Evolutionary conservation across 2,113 vertebrate genomes (phyloP), one percentile per base, ranked within the genome.

Genomic region (Nothobranchius kuhntae): DNA sequence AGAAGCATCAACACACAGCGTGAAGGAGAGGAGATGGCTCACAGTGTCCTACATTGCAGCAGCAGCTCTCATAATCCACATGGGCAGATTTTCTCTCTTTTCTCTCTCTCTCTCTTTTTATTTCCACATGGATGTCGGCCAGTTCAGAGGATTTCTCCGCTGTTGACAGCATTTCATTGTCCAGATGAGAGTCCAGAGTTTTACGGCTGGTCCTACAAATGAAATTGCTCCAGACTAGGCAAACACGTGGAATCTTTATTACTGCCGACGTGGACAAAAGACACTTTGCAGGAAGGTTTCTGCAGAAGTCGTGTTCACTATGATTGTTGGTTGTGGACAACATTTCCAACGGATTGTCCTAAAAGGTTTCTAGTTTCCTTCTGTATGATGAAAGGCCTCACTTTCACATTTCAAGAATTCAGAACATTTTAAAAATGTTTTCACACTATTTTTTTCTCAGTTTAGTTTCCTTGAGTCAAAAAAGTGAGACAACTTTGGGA

Each of bases 21-120:
- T 17, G 5, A 76, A 55, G 67, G 61, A 66, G 67, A 78, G 73
- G 61, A 74, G 82, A 68, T 55, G 53, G 61, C 83, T 86, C 84
- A 63, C 86, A 77, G 75, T 83, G 83, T 85, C 86, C 86, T 86
- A 88, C 78, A 87, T 88, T 76, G 57, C 61, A 68, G 75, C 76
- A 68, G 75, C 76, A 47, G 77, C 71, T 69, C 56, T 78, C 61
- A 77, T 90, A 86, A 91, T 88, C 81, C 73, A 13, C 84, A 71
- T 36, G 44, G 74, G 70, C 69, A 83, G 64, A 77, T 84, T 88
- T 87, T 85, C 89, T 30, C 86, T 73, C 82, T 90, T 90, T 86
- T 89, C 86, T 40, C 38, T 84, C 89, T 3, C 86, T 73, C 82
- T 40, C 90, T 90, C 84, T 89, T 87, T 86, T 89, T 87, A 84